Evolutionary conservation across 2,888 invertebrate species (phyloP), one percentile per base, ranked within the genome.

Genomic region (Zele albiditarsus): DNA sequence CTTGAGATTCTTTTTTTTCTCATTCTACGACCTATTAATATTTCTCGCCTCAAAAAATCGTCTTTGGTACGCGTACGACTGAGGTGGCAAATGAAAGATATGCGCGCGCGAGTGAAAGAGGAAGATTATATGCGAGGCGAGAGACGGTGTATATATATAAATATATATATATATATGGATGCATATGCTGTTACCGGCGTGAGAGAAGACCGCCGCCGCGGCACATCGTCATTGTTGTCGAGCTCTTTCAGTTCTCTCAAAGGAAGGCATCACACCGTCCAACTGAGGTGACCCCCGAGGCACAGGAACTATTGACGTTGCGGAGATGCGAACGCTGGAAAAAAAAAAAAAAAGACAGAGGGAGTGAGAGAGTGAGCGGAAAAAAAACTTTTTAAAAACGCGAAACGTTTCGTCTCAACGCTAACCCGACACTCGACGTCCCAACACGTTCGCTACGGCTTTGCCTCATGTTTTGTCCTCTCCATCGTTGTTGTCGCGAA

Each of bases 161-260:
- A 42, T 33, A 33, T 33, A 33, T 33, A 33, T 33, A 8, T 33
- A 8, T 33, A 8, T 33, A 33, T 33, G 42, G 23, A 57, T 53
- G 57, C 49, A 53, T 69, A 38, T 23, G 62, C 25, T 68, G 60
- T 53, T 69, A 57, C 57, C n/a, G 68, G 68, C 68, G 68, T 68
- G 68, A 68, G 68, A 68, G 68, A 57, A 68, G 68, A 68, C 31
- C 49, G 49, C 77, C 60, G 28, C 62, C 65, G 63, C 49, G 75
- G 79, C 74, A 69, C 62, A 71, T 69, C 77, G 71, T 73, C 75
- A 78, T 77, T 78, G 77, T 78, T 77, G 77, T 73, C 67, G 63
- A 75, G 77, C 63, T 77, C 77, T 77, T 77, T 77, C 78, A 73
- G 28, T 72, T 53, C 71, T 60, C 75, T 77, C 75, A 70, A 77